Evolutionary conservation across 2,888 invertebrate species (phyloP), one percentile per base, ranked within the genome.

Genomic region (Xanthorhoe spadicearia): DNA sequence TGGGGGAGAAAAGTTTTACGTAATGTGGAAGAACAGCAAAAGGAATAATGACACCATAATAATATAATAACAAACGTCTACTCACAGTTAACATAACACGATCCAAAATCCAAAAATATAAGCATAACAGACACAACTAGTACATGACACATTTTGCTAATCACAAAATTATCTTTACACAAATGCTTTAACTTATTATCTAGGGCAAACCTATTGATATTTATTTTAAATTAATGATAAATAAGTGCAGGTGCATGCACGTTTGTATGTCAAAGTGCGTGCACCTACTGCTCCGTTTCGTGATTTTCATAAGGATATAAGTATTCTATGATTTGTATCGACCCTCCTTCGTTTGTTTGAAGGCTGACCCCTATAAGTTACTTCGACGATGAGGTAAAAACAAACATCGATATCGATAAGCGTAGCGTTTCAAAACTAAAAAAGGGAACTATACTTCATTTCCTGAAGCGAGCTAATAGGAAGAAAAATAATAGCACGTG

Each of bases 291-390:
- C 83, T 83, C 74, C 68, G 76, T 78, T 76, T 78, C 74, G 77
- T 80, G 83, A 84, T 85, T 84, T 87, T 85, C 84, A 86, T 88
- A 87, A 89, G 85, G 87, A 90, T 88, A 89, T 92, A 92, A 85
- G 84, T 82, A 82, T 83, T 82, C 84, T 87, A 87, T 89, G 87
- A 89, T 91, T 91, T 91, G 90, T 87, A 85, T 82, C 81, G 83
- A 85, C 84, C 85, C 86, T 85, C 87, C 88, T 83, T 83, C 80
- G 77, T 78, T 71, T 74, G 77, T 80, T 82, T 82, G 89, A 92
- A 93, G 93, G 93, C 81, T 89, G 83, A 88, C 93, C 93, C 92
- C 89, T 91, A 92, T 92, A 84, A 72, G 74, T 81, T 73, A 75
- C 68, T 72, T 65, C 80, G 86, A 85, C 75, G 88, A 81, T 78